Percentiles rank a stretch among this genome's conserved stretches.
phyloP scores from a whole-genome alignment of 1,140 invertebrate genomes.

The Metaphire vulgaris region DNA sequence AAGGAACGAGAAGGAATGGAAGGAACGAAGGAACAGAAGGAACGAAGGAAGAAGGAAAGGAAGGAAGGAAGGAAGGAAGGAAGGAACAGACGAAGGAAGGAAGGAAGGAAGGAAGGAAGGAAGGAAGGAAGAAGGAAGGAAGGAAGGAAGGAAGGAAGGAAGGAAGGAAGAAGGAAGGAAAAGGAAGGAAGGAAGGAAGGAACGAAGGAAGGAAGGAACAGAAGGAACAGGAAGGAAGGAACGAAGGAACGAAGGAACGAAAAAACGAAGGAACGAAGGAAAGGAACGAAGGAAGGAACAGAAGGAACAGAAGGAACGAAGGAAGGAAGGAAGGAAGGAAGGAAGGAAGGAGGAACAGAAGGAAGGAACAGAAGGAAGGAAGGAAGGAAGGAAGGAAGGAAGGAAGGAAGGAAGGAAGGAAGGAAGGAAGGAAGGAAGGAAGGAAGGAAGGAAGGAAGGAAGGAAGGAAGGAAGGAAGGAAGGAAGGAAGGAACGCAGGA shows the following conservation, averaged over 20 bases:
- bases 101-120: neutral
- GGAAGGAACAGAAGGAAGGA: neutral
- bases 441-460: slow-evolving; percentile 1
- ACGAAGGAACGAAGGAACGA: neutral
- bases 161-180: neutral
- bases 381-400: slow-evolving; percentile 1
- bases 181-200: too few relatives aligned
- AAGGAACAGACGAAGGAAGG: neutral
- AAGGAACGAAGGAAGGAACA: neutral
- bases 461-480: neutral
- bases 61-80: neutral
- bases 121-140: neutral
- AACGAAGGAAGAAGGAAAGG: neutral
- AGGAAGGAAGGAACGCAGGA: neutral
- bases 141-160: neutral
- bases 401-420: slow-evolving; percentile 1
- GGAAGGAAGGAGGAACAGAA: neutral
- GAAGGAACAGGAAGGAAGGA: neutral
- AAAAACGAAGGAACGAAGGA: slow-evolving; percentile 1
- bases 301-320: neutral
- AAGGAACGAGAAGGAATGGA: neutral
- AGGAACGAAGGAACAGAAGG: neutral
- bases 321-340: neutral
- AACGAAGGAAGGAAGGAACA: neutral
- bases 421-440: slow-evolving; percentile 1